Base-by-base conservation (phyloP, 2,113 vertebrate species). In the Acanthochromis polyacanthus region DNA sequence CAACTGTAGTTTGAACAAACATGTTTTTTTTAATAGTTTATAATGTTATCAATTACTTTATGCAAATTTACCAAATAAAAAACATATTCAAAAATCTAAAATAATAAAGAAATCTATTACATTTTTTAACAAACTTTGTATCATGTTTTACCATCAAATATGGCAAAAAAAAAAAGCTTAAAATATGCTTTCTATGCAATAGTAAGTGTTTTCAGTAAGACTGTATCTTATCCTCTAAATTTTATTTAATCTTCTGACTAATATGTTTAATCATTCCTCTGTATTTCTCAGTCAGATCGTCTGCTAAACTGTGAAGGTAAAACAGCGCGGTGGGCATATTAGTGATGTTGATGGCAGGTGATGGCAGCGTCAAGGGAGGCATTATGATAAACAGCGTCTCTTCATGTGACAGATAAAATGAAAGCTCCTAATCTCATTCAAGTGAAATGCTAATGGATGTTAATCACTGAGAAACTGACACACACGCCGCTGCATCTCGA, bases 311-410 rank as follows among this genome's bases (percentile, higher is more conserved):
- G 28, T 75, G 45, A 30, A 30, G 23, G 45, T 16, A 74, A 67
- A 81, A 46, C 58, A 58, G 55, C 15, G 28, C 73, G 60, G 28
- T 22, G 28, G 65, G 50, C 56, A 60, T 75, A 52, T 80, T 57
- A 22, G 43, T 38, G n/a, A 68, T 56, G 66, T 51, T 50, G 50
- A 78, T 52, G 28, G 53, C n/a, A 30, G 60, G 62, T 36, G 63
- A 82, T 48, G 60, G 30, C 69, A 51, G 50, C 2, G 1, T 50
- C 61, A 20, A 52, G 79, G 62, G 80, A 87, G 56, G 40, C 61
- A 28, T 60, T 64, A 71, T 71, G 61, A 77, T 78, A 75, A 86
- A 75, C 79, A 69, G 46, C 43, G 58, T 62, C 30, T 71, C 50
- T 57, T 60, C 11, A 11, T 57, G 65, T 51, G 45, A 80, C 36